phyloP scores from a whole-genome alignment of 2,797 vertebrate species.

The Xerus rutilus region DNA sequence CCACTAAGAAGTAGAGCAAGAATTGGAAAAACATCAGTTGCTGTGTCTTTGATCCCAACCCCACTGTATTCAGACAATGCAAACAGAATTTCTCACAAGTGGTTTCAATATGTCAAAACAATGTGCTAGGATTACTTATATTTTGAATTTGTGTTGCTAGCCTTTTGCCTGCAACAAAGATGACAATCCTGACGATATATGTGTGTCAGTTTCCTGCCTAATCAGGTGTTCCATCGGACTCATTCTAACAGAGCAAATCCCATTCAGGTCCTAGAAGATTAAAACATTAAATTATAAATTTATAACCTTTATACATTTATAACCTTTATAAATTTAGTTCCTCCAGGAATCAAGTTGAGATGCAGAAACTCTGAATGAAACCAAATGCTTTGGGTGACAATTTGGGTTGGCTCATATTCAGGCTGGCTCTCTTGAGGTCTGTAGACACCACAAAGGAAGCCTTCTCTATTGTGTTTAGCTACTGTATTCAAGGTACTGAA shows the following conservation, averaged over 20 bases:
- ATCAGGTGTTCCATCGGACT: neutral
- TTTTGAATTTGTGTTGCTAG: slow-evolving; percentile 5
- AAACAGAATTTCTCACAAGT: slow-evolving; percentile 34
- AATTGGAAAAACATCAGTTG: slow-evolving; percentile 75
- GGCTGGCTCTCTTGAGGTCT: slow-evolving; percentile 46
- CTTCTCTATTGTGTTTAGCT: slow-evolving; percentile 8
- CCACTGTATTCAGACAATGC: slow-evolving; percentile 74
- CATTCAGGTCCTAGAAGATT: slow-evolving; percentile 5
- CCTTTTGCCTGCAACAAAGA: neutral
- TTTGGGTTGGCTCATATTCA: slow-evolving; percentile 60
- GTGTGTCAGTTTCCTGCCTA: neutral
- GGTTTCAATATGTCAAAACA: slow-evolving; percentile 46
- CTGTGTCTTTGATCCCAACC: slow-evolving; percentile 76
- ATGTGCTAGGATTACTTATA: neutral
- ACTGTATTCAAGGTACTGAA: slow-evolving; percentile 53
- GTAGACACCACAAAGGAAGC: slow-evolving; percentile 33
- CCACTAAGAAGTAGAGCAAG: slow-evolving; percentile 85
- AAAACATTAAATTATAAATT: neutral
- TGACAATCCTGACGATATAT: neutral
- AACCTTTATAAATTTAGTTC: neutral
- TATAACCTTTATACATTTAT: too few relatives aligned
- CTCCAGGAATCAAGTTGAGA: slow-evolving; percentile 46
- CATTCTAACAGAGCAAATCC: neutral
- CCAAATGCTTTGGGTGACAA: neutral
- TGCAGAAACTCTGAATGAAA: slow-evolving; percentile 65